phyloP scores from a whole-genome alignment of 2,113 vertebrate genomes.

The Alligator sinensis region DNA sequence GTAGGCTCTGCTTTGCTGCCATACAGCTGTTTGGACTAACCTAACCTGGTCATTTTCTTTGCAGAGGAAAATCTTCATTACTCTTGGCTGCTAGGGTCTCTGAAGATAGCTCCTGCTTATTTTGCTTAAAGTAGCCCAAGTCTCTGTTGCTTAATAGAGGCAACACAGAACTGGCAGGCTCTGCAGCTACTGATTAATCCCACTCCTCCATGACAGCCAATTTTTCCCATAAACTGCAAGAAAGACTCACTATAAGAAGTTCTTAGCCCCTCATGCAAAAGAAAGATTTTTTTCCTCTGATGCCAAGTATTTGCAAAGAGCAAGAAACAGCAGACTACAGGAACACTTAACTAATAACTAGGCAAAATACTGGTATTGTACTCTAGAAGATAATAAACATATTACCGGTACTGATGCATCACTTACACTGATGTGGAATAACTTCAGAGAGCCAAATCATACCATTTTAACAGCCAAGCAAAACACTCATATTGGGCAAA shows the following conservation, averaged over 20 bases:
- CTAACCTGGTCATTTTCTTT: not conserved
- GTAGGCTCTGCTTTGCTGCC: not conserved
- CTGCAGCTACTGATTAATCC: not conserved
- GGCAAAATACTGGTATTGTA: not conserved
- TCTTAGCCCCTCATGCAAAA: not conserved
- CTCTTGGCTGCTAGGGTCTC: not conserved
- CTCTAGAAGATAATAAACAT: not conserved
- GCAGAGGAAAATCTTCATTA: not conserved
- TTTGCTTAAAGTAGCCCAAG: not conserved
- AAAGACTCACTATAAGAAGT: not conserved
- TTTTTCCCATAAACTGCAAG: not conserved
- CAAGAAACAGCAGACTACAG: not conserved
- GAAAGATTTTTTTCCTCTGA: not conserved
- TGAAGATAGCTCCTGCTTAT: not conserved
- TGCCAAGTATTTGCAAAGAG: not conserved
- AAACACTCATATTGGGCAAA: not conserved
- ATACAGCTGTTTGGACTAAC: not conserved
- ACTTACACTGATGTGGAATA: not conserved
- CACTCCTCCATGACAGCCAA: not conserved
- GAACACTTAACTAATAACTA: not conserved
- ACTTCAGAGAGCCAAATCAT: not conserved
- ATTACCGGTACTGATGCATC: not conserved
- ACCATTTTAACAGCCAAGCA: not conserved
- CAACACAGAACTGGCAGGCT: not conserved
- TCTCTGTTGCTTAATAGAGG: too few relatives aligned